These are phyloP conservation scores for Meteorus sp. DNA, from an alignment of 1,140 invertebrate species.

Conservation along the genomic window DNA sequence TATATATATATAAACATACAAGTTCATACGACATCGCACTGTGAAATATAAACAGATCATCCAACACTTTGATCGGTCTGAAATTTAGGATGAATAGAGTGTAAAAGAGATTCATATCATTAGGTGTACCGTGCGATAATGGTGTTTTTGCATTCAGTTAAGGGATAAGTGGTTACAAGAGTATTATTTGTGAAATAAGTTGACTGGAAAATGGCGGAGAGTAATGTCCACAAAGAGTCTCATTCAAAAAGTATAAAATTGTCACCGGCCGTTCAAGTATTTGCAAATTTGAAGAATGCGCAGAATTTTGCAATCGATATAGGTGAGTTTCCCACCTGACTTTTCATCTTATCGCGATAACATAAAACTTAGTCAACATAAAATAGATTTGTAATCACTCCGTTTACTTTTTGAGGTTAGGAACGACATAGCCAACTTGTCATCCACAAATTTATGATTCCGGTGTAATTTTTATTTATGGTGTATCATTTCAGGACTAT, in stretches of 20 bases:
- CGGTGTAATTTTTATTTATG: not conserved
- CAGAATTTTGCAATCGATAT: slow-evolving; percentile 76
- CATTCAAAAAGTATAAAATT: slow-evolving; percentile 58
- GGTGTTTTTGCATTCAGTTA: too few species aligned
- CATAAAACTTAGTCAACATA: too few species aligned
- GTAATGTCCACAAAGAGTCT: slow-evolving; percentile 38
- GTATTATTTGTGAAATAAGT: too few species aligned
- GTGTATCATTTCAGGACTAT: slow-evolving; percentile 62
- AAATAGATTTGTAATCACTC: slow-evolving; percentile 13
- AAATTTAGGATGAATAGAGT: too few species aligned
- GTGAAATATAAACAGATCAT: too few species aligned
- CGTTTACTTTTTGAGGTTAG: slow-evolving; percentile 2
- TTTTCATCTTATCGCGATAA: too few species aligned
- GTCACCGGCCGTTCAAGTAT: slow-evolving; percentile 62
- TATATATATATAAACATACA: too few species aligned
- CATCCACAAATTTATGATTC: not conserved
- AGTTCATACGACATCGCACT: too few species aligned
- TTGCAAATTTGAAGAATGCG: slow-evolving; percentile 72
- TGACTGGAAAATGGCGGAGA: slow-evolving; percentile 46
- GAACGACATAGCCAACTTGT: not conserved
- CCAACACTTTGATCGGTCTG: too few species aligned
- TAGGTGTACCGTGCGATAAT: too few species aligned
- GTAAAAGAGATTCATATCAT: too few species aligned
- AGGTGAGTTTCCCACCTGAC: slow-evolving; percentile 63
- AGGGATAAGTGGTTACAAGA: not conserved